Evolutionary conservation across 2,888 invertebrate species (phyloP), one percentile per base, ranked within the genome.

Genomic region (Epinotia nisella): DNA sequence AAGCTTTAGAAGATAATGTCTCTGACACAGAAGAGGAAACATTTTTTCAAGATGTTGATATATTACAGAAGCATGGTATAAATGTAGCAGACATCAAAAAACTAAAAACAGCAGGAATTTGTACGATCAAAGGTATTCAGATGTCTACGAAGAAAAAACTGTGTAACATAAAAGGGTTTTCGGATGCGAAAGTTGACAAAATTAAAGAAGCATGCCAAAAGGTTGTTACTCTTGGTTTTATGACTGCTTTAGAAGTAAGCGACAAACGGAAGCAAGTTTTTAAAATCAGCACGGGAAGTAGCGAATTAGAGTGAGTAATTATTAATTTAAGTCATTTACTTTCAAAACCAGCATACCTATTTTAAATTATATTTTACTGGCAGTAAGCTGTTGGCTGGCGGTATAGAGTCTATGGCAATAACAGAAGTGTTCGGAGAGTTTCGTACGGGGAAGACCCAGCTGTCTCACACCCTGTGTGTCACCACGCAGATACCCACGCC

Each of bases 361-460:
- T 1, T n/a, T 13, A 9, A 29, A 11, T 7, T 15, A 11, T 11
- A 41, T n/a, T 24, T 41, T 66, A 1, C 49, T 61, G n/a, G 19
- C 79, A 97, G 97, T 83, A 96, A 96, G 85, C 89, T 97, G 35
- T 85, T 97, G 60, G 97, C 96, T 4, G 97, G 97, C 39, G 97
- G 97, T 0, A 94, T 97, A 67, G 97, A 97, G 88, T 97, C 97
- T 7, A 97, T 97, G 97, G 94, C 97, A 0, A 97, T 97, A 68
- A 97, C 97, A 0, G 97, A 97, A 92, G 96, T 95, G 9, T 97
- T 97, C 86, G 97, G 97, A 7, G 97, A 97, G 90, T 97, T 97
- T 83, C 94, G 97, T 41, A 96, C 96, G 0, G 97, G 97, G 17
- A 97, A 97, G 89, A 97, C 97, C 0, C 97, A 97, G 83, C 84